Evolutionary conservation across 2,888 invertebrate genomes (phyloP).

Genomic region (Theodoxus fluviatilis): DNA sequence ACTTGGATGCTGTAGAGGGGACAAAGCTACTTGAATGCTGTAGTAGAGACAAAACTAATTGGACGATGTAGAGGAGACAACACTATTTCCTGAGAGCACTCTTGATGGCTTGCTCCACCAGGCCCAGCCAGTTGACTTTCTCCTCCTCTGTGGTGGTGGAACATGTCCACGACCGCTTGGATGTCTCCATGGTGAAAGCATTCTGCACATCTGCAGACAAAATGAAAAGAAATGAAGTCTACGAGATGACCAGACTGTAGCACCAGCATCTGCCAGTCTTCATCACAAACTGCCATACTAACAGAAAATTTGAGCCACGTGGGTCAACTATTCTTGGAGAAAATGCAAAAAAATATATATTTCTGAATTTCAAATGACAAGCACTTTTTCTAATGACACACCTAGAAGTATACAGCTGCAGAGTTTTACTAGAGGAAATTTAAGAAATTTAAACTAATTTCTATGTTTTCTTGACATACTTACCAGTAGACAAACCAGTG

Average conservation of each 20-base stretch:
- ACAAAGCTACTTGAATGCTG: neutral
- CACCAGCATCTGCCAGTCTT: neutral
- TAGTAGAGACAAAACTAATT: neutral
- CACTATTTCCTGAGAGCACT: constrained; percentile 33
- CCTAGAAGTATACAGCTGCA: no score
- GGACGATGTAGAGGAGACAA: neutral
- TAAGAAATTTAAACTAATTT: no score
- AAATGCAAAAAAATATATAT: no score
- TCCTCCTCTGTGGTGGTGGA: constrained; percentile 49
- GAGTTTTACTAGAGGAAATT: no score
- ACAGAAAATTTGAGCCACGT: no score
- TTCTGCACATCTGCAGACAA: constrained; percentile 52
- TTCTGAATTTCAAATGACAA: no score
- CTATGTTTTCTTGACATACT: no score
- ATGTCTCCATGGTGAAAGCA: constrained; percentile 55
- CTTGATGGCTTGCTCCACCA: constrained; percentile 53
- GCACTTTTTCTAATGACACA: no score
- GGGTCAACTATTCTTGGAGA: no score
- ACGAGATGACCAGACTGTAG: neutral
- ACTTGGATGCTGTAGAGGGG: neutral
- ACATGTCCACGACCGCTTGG: constrained; percentile 53
- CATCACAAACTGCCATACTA: no score
- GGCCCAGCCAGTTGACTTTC: constrained; percentile 57
- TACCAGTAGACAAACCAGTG: no score
- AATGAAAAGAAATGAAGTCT: constrained; percentile 16